Evolutionary conservation across 1,140 invertebrate species (phyloP), one percentile per base, ranked within the genome.

Genomic region (Melitaea cinxia): DNA sequence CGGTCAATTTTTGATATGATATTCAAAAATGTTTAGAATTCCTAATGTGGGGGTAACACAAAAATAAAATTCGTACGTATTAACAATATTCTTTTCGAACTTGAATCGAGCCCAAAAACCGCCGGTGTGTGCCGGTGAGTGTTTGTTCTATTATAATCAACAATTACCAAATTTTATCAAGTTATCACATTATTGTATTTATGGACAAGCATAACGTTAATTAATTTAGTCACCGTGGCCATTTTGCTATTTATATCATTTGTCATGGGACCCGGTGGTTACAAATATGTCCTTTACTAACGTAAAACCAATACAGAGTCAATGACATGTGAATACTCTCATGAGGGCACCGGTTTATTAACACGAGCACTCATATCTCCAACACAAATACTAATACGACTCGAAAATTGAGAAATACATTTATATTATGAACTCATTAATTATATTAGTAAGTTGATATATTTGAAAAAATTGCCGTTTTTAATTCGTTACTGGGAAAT

Each of bases 271-370:
- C 21, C 42, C 74, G 65, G 74, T 80, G 76, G 76, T 82, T 80
- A 78, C 39, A 58, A 45, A 77, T 72, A 74, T 70, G 76, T 73
- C 77, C 77, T 73, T 73, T 75, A 77, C 56, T 77, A 68, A 59
- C 66, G 42, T 23, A 47, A 49, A 42, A 33, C 14, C 42, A 59
- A 49, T 59, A 49, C 21, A 14, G 42, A 49, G 23, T 47, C 42
- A 47, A 59, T 59, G 49, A 42, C 54, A 42, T 12, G 24, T 19
- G 54, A 45, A 57, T 17, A 57, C n/a, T 28, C 54, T 57, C 54
- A 57, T 42, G 54, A 42, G 54, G 45, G 35, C 23, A 26, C 23
- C 33, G 37, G 54, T 57, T 57, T 42, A 55, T 39, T 39, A 57
- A 57, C 54, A 37, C 42, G 42, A 47, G 37, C 33, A 19, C 37